These are phyloP conservation scores for Seriola rivoliana DNA, from an alignment of 2,113 vertebrate species.

Conservation along the genomic window DNA sequence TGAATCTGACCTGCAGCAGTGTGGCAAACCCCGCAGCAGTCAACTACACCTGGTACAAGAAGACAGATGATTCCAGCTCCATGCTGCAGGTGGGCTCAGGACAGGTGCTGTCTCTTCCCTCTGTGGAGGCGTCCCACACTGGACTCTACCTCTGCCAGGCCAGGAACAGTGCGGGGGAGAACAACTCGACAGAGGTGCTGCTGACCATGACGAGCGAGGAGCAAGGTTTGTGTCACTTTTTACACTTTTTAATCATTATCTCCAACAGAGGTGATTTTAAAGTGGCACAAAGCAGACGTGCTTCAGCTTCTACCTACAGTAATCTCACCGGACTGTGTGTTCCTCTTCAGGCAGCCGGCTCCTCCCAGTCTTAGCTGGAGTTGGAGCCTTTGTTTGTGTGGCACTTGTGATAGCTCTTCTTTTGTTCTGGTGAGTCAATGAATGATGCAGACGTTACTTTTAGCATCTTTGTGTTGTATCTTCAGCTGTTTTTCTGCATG, in stretches of 20 bases:
- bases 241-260: neutral
- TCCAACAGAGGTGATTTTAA: neutral
- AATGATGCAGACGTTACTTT: neutral
- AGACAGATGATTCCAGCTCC: conserved; percentile 21
- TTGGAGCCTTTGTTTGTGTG: conserved; percentile 37
- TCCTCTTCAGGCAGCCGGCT: conserved; percentile 24
- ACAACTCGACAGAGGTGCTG: conserved; percentile 58
- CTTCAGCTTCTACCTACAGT: neutral
- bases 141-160: conserved; percentile 66
- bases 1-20: conserved; percentile 69
- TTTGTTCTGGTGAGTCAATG: conserved; percentile 67
- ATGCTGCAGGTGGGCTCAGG: conserved; percentile 58
- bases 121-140: conserved; percentile 33
- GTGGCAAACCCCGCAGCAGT: conserved; percentile 61
- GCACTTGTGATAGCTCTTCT: conserved; percentile 17
- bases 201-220: conserved; percentile 2
- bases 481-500: neutral
- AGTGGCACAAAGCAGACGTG: neutral
- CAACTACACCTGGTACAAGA: conserved; percentile 71
- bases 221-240: conserved; percentile 28
- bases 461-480: neutral
- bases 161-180: conserved; percentile 52
- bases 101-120: conserved; percentile 52
- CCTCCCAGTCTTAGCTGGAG: conserved; percentile 26
- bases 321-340: neutral